phyloP scores from a whole-genome alignment of 2,888 invertebrate species.

The Drosophila dives region DNA sequence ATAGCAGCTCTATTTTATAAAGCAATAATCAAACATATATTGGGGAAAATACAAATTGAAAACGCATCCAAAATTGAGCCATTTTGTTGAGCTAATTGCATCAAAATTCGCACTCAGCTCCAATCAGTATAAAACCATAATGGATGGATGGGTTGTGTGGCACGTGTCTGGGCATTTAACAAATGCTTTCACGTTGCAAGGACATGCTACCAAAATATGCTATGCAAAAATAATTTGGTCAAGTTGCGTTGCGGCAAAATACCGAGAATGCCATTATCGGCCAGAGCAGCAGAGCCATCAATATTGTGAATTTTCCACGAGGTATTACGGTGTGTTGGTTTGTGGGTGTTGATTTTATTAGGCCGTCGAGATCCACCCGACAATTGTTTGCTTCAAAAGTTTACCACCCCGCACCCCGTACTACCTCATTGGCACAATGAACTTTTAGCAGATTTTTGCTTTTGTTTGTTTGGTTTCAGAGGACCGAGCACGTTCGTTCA shows the following conservation, averaged over 20 bases:
- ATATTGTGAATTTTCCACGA: slow-evolving; percentile 48
- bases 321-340: slow-evolving; percentile 1
- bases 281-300: slow-evolving; percentile 24
- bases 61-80: slow-evolving; percentile 14
- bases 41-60: not conserved
- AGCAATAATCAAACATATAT: not conserved
- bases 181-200: slow-evolving; percentile 50
- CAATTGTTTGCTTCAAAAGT: slow-evolving; percentile 76
- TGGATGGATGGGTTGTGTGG: slow-evolving; percentile 1
- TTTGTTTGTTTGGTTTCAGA: slow-evolving; percentile 44
- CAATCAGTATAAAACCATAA: slow-evolving; percentile 22
- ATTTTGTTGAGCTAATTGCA: slow-evolving; percentile 44
- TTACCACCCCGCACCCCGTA: slow-evolving; percentile 38
- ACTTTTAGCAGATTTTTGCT: slow-evolving; percentile 49
- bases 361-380: slow-evolving; percentile 48
- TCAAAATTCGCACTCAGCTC: slow-evolving; percentile 28
- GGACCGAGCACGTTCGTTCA: slow-evolving; percentile 60
- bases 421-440: slow-evolving; percentile 32
- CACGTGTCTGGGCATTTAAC: slow-evolving; percentile 49
- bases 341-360: slow-evolving; percentile 66
- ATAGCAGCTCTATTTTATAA: not conserved
- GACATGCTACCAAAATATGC: slow-evolving; percentile 32
- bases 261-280: slow-evolving; percentile 37
- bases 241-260: slow-evolving; percentile 44
- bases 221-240: slow-evolving; percentile 60